Base-by-base conservation (phyloP, 1,140 invertebrate genomes). In the Varroa destructor region DNA sequence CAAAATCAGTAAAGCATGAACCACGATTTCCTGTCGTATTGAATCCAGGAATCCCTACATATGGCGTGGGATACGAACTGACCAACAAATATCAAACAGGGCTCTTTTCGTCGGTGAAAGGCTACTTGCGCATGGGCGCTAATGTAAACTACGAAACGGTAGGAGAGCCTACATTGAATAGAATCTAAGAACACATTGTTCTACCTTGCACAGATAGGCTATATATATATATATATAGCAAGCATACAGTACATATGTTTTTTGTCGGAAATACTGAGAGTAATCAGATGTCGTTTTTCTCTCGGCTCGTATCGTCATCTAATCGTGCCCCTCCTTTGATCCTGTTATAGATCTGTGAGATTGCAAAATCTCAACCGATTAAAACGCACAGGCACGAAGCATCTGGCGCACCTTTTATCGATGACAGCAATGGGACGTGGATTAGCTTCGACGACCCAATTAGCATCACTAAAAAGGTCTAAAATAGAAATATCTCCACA, bases 41-140 rank as follows among this genome's bases (percentile, higher is more conserved):
- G 46, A 58, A 43, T 67, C 37, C 61, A 67, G 61, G 61, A 67
- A 67, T 67, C 10, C 61, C 61, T 1, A 67, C 61, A 40, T 67
- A 67, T 37, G 61, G 61, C 12, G 61, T 67, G 40, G 10, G 40
- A n/a, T 67, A 67, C 61, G 36, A 1, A 1, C 0, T 67, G 10
- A 67, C 1, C 10, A 37, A 67, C 61, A 67, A 67, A 40, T 4
- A 4, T 14, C 12, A 12, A 46, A 37, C 12, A 8, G 10, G 40
- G 1, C 61, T 67, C 40, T 46, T 43, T 8, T 14, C 61, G 0
- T 3, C 14, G 2, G 61, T 67, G 0, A 67, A 40, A 67, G 61
- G 61, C 12, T 67, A 67, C 37, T 67, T 37, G 61, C 12, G 40
- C 12, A 36, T 67, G 61, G 36, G 61, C 2, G 12, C 10, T 37